Percentiles rank a stretch among this genome's conserved stretches.
Evolutionary conservation across 1,140 invertebrate genomes (phyloP).

Genomic region (Atta texana): DNA sequence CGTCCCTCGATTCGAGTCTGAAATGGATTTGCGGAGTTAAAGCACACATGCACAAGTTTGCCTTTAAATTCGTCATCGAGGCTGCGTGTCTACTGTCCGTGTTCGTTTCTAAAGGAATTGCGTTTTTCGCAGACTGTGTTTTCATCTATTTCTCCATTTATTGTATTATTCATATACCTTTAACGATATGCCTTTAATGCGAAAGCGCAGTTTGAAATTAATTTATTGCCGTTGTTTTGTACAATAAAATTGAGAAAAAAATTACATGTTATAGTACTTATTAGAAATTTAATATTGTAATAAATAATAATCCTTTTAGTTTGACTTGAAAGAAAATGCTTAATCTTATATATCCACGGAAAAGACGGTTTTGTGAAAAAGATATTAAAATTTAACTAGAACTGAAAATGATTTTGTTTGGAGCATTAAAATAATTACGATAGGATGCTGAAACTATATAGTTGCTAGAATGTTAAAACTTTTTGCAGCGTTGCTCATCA

Average conservation of each 20-base stretch:
- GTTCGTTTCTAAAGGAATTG: constrained; percentile 26
- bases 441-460: too few species aligned
- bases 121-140: constrained; percentile 13
- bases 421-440: too few species aligned
- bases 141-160: constrained; percentile 8
- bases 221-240: not conserved
- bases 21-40: constrained; percentile 37
- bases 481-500: too few species aligned
- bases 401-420: too few species aligned
- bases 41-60: constrained; percentile 6
- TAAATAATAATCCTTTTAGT: not conserved
- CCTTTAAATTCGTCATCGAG: constrained; percentile 27
- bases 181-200: not conserved
- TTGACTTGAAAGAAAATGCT: not conserved
- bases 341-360: not conserved
- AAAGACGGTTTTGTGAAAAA: too few species aligned
- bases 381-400: too few species aligned
- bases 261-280: not conserved
- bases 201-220: constrained; percentile 11
- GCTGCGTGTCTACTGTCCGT: not conserved
- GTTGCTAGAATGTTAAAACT: too few species aligned
- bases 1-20: constrained; percentile 2
- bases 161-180: not conserved
- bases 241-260: not conserved
- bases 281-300: not conserved